These are phyloP conservation scores for Amazona vittata DNA, from an alignment of 2,113 vertebrate species.

Conservation along the genomic window DNA sequence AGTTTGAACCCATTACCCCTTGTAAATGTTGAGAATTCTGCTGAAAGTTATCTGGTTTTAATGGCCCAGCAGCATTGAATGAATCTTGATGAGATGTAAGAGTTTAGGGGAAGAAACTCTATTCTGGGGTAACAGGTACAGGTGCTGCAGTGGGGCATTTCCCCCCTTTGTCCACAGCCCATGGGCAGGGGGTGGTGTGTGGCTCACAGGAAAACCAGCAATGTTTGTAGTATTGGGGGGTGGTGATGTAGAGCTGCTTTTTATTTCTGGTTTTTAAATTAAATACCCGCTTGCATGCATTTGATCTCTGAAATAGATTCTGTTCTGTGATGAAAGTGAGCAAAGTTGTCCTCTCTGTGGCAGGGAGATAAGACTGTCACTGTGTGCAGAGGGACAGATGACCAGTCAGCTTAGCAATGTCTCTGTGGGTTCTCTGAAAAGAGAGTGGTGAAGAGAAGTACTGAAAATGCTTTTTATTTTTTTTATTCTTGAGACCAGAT, in stretches of 20 bases:
- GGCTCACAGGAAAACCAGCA: neutral
- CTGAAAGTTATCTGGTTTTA: neutral
- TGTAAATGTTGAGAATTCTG: neutral
- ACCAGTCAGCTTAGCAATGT: accelerated
- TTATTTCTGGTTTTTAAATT: neutral
- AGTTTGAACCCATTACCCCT: too few relatives aligned
- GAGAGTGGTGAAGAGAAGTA: neutral
- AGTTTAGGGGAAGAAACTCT: neutral
- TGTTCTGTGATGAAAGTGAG: neutral
- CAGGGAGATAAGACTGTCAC: neutral
- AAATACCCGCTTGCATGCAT: neutral
- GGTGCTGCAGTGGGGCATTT: neutral
- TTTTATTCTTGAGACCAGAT: neutral
- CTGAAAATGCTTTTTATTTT: neutral
- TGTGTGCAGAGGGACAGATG: neutral
- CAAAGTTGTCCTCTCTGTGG: neutral
- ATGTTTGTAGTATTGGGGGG: accelerated
- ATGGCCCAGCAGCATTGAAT: neutral
- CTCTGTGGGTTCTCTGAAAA: neutral
- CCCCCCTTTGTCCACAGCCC: neutral
- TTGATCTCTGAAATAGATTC: neutral
- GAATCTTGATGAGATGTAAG: neutral
- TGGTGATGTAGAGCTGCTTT: neutral
- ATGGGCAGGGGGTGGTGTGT: neutral
- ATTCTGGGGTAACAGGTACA: neutral